Evolutionary conservation across 2,888 invertebrate species (phyloP), one percentile per base, ranked within the genome.

Genomic region (Pachycephus smyrnensis): DNA sequence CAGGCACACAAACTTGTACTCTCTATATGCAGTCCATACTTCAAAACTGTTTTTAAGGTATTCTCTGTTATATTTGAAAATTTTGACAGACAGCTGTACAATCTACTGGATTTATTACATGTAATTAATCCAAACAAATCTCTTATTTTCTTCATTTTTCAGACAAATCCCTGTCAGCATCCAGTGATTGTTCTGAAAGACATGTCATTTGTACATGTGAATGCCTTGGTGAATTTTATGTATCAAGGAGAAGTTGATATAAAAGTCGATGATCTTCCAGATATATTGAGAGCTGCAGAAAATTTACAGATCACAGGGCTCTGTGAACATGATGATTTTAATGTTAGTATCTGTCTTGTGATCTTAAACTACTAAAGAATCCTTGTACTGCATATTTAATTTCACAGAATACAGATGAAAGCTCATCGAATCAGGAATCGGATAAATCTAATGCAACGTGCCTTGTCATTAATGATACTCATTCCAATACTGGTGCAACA

Each of bases 21-120:
- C 1, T 92, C 92, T 32, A 91, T 92, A 11, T 93, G 92, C 83
- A 92, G 92, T 84, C 92, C 92, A n/a, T 92, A 92, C 82, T 92
- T 92, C 82, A 92, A 92, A 85, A 88, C 90, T 80, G 88, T 92
- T 80, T 92, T 92, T 78, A 91, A 91, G 88, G 91, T 92, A 86
- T 4, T 32, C 30, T 32, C 9, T 69, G n/a, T 68, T 68, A 69
- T 36, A 15, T 74, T 76, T 68, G 12, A 30, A 31, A 33, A 4
- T 36, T 74, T 11, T 30, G 30, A 74, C 55, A 23, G 55, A 55
- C 23, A 55, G 9, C 55, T 55, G 55, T 23, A 9, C 23, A 9
- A 23, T 23, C 55, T 23, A 55, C 55, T 55, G 23, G 23, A 23
- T 55, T 9, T 33, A 30, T 30, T 31, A 23, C 12, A 30, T 32